A percentile compares a stretch with the other conserved stretches of the same genome.
phyloP scores from a whole-genome alignment of 1,140 invertebrate genomes.

The Hylyphantes graminicola region DNA sequence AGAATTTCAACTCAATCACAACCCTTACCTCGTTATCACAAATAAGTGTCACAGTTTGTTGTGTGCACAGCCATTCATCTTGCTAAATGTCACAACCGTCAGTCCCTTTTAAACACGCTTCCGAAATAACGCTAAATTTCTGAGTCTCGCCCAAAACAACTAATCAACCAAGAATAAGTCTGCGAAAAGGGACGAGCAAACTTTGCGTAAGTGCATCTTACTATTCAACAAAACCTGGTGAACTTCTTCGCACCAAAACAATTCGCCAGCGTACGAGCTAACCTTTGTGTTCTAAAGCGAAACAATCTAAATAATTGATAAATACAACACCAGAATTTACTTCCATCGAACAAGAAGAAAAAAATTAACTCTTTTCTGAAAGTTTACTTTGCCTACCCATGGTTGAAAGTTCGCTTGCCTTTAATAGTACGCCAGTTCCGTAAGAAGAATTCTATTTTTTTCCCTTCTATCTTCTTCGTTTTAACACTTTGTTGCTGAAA shows the following conservation, averaged over 20 bases:
- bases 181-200: not conserved
- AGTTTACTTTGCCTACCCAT: conserved; percentile 43
- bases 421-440: conserved; percentile 37
- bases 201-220: conserved; percentile 5
- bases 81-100: no score
- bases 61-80: no score
- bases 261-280: conserved; percentile 8
- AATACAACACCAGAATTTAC: conserved; percentile 48
- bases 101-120: not conserved
- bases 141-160: conserved; percentile 3
- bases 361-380: conserved; percentile 20
- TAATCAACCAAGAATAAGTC: not conserved
- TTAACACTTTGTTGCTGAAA: not conserved
- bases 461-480: not conserved
- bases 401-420: conserved; percentile 26
- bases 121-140: conserved; percentile 5
- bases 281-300: conserved; percentile 20
- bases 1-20: no score
- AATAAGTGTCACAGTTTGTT: no score
- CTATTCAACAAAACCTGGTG: conserved; percentile 12
- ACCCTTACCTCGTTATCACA: no score
- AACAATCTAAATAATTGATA: conserved; percentile 60
- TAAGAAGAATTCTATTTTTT: conserved; percentile 32
- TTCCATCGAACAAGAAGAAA: conserved; percentile 21
- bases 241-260: conserved; percentile 14